Evolutionary conservation across 2,113 vertebrate genomes (phyloP).

Genomic region (Siphamia tubifer): DNA sequence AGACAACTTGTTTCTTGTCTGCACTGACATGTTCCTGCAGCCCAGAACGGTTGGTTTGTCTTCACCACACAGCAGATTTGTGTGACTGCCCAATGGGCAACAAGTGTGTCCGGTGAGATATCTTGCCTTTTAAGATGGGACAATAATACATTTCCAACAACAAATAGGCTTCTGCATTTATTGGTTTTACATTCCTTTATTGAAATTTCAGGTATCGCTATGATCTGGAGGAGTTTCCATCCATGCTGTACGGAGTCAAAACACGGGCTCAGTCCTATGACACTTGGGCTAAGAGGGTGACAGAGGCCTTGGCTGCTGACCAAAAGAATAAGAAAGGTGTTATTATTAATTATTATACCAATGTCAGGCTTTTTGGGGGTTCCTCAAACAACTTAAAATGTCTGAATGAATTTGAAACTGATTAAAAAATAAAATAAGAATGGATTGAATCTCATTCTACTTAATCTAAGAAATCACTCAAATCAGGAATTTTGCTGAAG

Average conservation of each 20-base stretch:
- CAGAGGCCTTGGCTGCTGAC: slow-evolving; percentile 90
- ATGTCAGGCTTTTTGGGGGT: too few relatives aligned
- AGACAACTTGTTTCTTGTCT: slow-evolving; percentile 97
- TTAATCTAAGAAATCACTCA: too few relatives aligned
- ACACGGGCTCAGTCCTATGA: slow-evolving; percentile 95
- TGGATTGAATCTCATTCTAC: too few relatives aligned
- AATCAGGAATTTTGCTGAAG: too few relatives aligned
- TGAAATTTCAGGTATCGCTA: slow-evolving; percentile 91
- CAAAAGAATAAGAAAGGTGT: slow-evolving; percentile 96
- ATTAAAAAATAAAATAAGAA: too few relatives aligned
- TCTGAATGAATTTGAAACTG: too few relatives aligned
- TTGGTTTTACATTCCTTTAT: neutral
- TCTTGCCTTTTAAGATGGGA: neutral
- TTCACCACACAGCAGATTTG: slow-evolving; percentile 87
- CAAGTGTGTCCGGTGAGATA: slow-evolving; percentile 90
- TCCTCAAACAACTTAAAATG: too few relatives aligned
- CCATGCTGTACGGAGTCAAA: slow-evolving; percentile 93
- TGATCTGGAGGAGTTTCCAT: slow-evolving; percentile 92
- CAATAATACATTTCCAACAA: neutral
- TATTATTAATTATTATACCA: neutral
- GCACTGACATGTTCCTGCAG: slow-evolving; percentile 95
- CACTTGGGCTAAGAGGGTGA: slow-evolving; percentile 93
- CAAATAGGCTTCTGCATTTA: neutral
- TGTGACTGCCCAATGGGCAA: slow-evolving; percentile 90
- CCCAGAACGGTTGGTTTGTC: slow-evolving; percentile 91